Base-by-base conservation (phyloP, 2,113 vertebrate species). In the Peromyscus polionotus region DNA sequence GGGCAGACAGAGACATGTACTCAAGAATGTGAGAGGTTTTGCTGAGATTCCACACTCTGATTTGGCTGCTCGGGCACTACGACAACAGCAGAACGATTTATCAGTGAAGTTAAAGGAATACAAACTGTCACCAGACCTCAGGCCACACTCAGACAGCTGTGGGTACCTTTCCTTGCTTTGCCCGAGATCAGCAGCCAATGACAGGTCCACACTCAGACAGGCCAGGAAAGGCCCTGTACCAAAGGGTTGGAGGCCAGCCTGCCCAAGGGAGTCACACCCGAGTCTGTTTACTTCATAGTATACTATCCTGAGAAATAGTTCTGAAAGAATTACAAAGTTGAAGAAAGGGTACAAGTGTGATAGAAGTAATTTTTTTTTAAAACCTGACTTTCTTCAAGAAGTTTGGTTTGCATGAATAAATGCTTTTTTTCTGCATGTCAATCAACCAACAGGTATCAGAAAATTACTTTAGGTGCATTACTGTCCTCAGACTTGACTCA, bases 11-110 rank as follows among this genome's bases (percentile, higher is more conserved):
- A 89, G 77, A 86, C 36, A 31, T 92, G 59, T 33, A 22, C 39
- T 76, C 81, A 90, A 77, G 95, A 95, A 88, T 89, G 72, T n/a
- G 31, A 86, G 63, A 31, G 45, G 70, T 88, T 94, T 97, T 39
- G 90, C 68, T 92, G 39, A 81, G 80, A 61, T 28, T 14, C 17
- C 16, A 67, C 61, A 48, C 70, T 95, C 65, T 68, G 91, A 88
- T 93, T 85, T 91, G 79, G 42, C 93, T 51, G 63, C 72, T 54
- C 65, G 75, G 12, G 48, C 88, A 79, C 70, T 92, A 93, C 54
- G 84, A 92, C 61, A 85, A 63, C 72, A 36, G 68, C 31, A 22
- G 80, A 87, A 84, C 28, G 19, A 75, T 51, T 95, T 92, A 59
- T 68, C 48, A n/a, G 76, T 80, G 80, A 95, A 57, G 24, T 39